Evolutionary conservation across 2,113 vertebrate species (phyloP), one percentile per base, ranked within the genome.

Genomic region (Leucoraja erinaceus): DNA sequence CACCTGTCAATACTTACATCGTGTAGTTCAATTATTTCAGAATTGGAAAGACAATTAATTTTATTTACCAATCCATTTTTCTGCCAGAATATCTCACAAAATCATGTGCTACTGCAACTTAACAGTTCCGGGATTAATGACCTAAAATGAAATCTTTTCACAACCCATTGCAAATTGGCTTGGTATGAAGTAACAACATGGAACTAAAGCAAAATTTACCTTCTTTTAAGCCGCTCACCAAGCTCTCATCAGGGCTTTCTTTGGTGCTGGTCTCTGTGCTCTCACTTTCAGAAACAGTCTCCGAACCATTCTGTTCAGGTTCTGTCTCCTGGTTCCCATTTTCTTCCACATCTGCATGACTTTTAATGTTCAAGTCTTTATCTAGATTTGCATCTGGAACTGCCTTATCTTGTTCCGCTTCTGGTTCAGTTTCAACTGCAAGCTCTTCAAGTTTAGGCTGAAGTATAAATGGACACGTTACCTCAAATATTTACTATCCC

Each of bases 241-340:
- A 93, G 1, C 95, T 96, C 31, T 96, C 97, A 0, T 95, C 94
- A 0, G 96, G 95, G 94, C 94, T 96, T 90, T 98, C 98, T 0
- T 96, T 95, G 93, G 96, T 96, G 93, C 96, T 96, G 54, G 94
- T 95, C 0, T 96, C 97, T 2, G 75, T 94, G 94, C 96, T 98
- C 94, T 99, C 98, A 0, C 96, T 96, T 95, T 99, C 98, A 0
- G 97, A 97, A 66, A 95, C 77, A 61, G 96, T 97, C 81, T 97
- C 98, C 0, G 98, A 97, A 0, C 98, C 98, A 0, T 99, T 99
- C n/a, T 96, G 97, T 75, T 98, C 94, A 0, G 96, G 96, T 93
- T 98, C 98, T 0, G 94, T 31, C 75, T 97, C 98, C 3, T 95
- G 94, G 93, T 99, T 98, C 0, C 98, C 98, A 0, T 99, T 99